Percentiles rank a stretch among this genome's conserved stretches.
These are phyloP conservation scores for Drosophila nigrodunni DNA, from an alignment of 1,140 invertebrate genomes.

Conservation along the genomic window DNA sequence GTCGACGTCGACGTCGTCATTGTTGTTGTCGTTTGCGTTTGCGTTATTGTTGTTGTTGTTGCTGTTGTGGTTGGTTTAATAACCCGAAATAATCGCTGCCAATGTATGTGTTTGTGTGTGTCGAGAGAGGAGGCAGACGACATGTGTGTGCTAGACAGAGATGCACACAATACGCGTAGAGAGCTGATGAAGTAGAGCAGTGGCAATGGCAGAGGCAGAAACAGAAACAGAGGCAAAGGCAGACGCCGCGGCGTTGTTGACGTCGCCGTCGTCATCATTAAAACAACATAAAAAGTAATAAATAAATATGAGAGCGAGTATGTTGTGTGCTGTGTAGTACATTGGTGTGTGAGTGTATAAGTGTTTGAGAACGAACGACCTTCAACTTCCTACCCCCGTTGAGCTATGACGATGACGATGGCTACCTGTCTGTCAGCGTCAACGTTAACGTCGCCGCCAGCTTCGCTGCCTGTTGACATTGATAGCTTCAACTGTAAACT, in stretches of 20 bases:
- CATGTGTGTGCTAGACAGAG: constrained; percentile 57
- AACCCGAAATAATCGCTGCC: constrained; percentile 77
- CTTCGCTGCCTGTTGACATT: constrained; percentile 65
- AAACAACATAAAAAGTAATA: constrained; percentile 83
- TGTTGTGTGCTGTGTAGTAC: constrained; percentile 24
- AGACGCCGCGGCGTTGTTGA: constrained; percentile 23
- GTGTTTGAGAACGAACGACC: constrained; percentile 77
- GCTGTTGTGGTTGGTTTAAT: constrained; percentile 76
- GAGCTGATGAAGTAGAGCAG: constrained; percentile 53
- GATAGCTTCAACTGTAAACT: constrained; percentile 79
- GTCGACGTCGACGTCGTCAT: constrained; percentile 37
- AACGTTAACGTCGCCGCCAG: constrained; percentile 20
- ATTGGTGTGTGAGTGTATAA: constrained; percentile 37
- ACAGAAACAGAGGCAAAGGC: constrained; percentile 47
- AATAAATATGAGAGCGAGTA: constrained; percentile 75
- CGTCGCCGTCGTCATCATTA: constrained; percentile 71
- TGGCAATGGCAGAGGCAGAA: constrained; percentile 47
- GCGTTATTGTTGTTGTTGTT: constrained; percentile 37
- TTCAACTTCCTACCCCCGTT: constrained; percentile 79
- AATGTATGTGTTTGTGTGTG: neutral
- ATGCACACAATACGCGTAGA: constrained; percentile 53
- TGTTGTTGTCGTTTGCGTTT: constrained; percentile 36
- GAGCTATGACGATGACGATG: constrained; percentile 49
- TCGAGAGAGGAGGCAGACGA: neutral
- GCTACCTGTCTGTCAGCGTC: constrained; percentile 63